Conservation (phyloP, 37 sponge, comb jelly and placozoan genomes). For the Crambe crambe region DNA sequence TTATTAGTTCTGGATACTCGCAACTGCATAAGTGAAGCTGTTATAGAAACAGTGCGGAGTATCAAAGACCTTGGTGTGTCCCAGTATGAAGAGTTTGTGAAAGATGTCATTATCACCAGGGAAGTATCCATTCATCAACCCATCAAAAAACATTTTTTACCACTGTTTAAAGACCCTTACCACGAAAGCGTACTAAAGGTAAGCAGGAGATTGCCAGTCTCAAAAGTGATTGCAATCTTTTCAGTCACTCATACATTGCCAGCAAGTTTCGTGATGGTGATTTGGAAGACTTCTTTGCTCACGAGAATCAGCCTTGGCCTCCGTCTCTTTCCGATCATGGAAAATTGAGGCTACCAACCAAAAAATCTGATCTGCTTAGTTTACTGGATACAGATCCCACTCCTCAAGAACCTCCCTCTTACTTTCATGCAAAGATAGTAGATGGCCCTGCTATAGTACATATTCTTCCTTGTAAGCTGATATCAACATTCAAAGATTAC, state of each 20-base stretch:
- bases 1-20: not conserved
- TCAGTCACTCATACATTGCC: constrained; percentile 8
- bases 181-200: not conserved
- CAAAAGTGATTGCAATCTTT: constrained; percentile 27
- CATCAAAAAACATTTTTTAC: not conserved
- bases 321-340: constrained; percentile 17
- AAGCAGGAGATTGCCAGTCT: constrained; percentile 7
- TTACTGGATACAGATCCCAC: not conserved
- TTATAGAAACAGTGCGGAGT: not conserved
- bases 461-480: not conserved
- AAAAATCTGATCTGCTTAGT: constrained; percentile 31
- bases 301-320: constrained; percentile 42
- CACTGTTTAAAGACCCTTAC: not conserved
- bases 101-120: not conserved
- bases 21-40: not conserved
- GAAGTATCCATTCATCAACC: not conserved
- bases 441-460: not conserved
- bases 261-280: constrained; percentile 21
- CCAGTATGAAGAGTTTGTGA: not conserved
- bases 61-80: not conserved
- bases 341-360: not conserved
- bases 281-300: constrained; percentile 10
- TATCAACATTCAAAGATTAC: not conserved
- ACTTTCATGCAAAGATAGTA: constrained; percentile 1
- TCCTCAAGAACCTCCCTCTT: not conserved